Evolutionary conservation across 2,888 invertebrate species (phyloP).

Genomic region (Exocentrus adspersus): DNA sequence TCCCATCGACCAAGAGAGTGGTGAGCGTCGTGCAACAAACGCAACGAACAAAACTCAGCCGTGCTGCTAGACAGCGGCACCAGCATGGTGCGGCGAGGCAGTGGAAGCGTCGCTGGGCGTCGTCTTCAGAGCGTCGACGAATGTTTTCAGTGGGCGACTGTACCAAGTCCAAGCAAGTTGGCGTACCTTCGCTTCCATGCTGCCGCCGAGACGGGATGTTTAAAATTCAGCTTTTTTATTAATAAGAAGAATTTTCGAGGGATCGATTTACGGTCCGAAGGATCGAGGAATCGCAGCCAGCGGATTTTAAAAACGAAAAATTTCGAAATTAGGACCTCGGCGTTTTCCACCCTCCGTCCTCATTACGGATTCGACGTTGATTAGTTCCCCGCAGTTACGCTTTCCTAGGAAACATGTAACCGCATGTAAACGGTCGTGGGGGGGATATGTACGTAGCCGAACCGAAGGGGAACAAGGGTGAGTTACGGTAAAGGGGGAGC

Average conservation of each 20-base stretch:
- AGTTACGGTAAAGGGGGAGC: no score
- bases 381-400: no score
- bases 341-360: no score
- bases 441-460: no score
- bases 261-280: not conserved
- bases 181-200: slow-evolving; percentile 18
- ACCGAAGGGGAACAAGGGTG: no score
- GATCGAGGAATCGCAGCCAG: no score
- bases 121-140: slow-evolving; percentile 2
- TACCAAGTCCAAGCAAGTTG: slow-evolving; percentile 18
- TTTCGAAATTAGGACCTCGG: no score
- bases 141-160: slow-evolving; percentile 14
- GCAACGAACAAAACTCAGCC: not conserved
- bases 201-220: slow-evolving; percentile 19
- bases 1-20: slow-evolving; percentile 1
- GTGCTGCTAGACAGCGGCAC: slow-evolving; percentile 22
- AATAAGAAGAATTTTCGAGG: slow-evolving; percentile 28
- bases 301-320: no score
- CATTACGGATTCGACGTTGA: no score
- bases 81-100: slow-evolving; percentile 34
- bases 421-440: no score
- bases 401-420: no score
- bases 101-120: slow-evolving; percentile 6
- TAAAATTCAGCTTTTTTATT: slow-evolving; percentile 21
- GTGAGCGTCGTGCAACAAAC: not conserved